Base-by-base conservation (phyloP, 1,140 invertebrate species). In the Drosophila persimilis region DNA sequence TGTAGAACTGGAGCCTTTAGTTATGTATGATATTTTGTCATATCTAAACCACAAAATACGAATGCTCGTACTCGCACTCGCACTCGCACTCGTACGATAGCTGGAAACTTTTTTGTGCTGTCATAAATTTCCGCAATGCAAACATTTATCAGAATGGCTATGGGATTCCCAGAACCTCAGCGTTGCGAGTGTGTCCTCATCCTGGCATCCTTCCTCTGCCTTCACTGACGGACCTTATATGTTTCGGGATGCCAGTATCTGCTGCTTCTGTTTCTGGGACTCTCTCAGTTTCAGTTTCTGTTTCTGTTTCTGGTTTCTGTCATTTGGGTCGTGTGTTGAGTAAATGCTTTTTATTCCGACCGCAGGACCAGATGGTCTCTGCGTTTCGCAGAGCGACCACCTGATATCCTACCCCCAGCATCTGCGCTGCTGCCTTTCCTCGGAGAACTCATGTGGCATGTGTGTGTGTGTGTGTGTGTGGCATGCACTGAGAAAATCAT, bases 41-140 rank as follows among this genome's bases (percentile, higher is more conserved):
- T 80, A 85, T 85, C 81, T 85, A 70, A 39, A 72, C 81, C 81
- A 80, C 81, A 80, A 65, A 77, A 80, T 80, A 70, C 11, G 35
- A 39, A 13, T 39, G 13, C 11, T 13, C 24, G 24, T 4, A 26
- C 29, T 31, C 11, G 9, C 4, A 35, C 11, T 13, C 24, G 24
- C 24, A 26, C n/a, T n/a, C n/a, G n/a, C n/a, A n/a, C 29, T 31
- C 11, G 9, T 11, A 35, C 64, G 81, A 77, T 64, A 54, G 65
- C 63, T 69, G 52, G 64, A 66, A 85, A 85, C 81, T 86, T 85
- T 39, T 85, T 86, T 85, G 73, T 66, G 64, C 77, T 85, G 73
- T 85, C 81, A 85, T 85, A 86, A 85, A 85, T 85, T 85, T 85
- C 63, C 55, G 81, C 77, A 86, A 86, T 61, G 81, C 81, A 85